Percentiles rank a stretch among this genome's conserved stretches.
phyloP scores from a whole-genome alignment of 2,797 vertebrate species.

The Anniella stebbinsi region DNA sequence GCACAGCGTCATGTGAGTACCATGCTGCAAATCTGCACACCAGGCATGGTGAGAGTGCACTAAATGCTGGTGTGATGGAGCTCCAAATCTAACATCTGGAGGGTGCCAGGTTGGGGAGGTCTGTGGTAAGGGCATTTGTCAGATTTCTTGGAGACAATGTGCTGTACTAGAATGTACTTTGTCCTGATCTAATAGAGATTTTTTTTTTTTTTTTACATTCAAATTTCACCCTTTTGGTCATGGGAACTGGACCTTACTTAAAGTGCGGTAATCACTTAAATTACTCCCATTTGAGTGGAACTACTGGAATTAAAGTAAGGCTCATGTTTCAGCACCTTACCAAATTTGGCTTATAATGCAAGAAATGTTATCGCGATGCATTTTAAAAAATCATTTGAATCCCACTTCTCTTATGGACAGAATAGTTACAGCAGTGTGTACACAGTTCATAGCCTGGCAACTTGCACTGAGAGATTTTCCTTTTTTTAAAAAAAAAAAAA shows the following conservation, averaged over 20 bases:
- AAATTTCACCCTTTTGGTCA: not conserved
- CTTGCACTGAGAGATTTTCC: not conserved
- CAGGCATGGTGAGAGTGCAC: too few species aligned
- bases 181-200: not conserved
- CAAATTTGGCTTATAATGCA: constrained; percentile 7
- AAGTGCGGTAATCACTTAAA: not conserved
- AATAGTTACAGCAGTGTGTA: constrained; percentile 8
- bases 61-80: too few species aligned
- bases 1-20: too few species aligned
- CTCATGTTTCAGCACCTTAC: constrained; percentile 30
- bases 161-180: not conserved
- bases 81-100: too few species aligned
- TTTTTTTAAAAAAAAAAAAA: constrained; percentile 7
- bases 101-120: too few species aligned
- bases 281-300: constrained; percentile 4
- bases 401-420: not conserved
- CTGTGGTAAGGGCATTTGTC: not conserved
- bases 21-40: too few species aligned
- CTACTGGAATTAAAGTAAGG: not conserved
- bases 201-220: not conserved
- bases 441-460: not conserved
- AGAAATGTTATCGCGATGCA: not conserved
- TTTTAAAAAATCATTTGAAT: constrained; percentile 5
- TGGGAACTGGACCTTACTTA: not conserved
- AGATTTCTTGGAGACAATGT: not conserved